Percentiles rank a stretch among this genome's conserved stretches.
Conservation (phyloP, 2,113 vertebrate genomes). For the Octodon degus region DNA sequence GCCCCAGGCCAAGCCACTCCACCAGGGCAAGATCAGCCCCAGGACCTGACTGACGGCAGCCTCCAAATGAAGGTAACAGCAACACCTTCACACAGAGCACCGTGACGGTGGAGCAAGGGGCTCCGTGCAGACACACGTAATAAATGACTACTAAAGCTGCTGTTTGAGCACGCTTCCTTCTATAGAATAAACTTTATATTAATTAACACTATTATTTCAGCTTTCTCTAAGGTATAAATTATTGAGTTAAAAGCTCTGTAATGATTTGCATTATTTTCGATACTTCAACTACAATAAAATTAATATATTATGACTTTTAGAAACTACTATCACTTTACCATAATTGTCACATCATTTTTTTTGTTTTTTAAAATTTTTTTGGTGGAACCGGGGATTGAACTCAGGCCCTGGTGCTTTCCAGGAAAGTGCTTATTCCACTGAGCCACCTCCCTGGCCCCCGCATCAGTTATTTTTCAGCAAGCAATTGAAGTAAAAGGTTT, state of each 20-base stretch:
- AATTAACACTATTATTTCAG: slow-evolving; percentile 10
- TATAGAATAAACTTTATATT: slow-evolving; percentile 8
- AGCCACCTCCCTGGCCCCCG: no score
- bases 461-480: slow-evolving; percentile 43
- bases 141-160: background rate
- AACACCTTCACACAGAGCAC: background rate
- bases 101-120: background rate
- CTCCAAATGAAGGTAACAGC: background rate
- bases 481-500: background rate
- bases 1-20: background rate
- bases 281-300: slow-evolving; percentile 52
- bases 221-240: slow-evolving; percentile 38
- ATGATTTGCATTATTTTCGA: slow-evolving; percentile 28
- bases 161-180: slow-evolving; percentile 11
- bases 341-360: background rate
- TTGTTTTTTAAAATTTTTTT: no score
- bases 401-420: no score
- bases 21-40: no score
- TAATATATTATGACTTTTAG: background rate
- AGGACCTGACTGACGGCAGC: background rate
- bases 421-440: no score
- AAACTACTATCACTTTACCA: background rate
- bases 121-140: background rate
- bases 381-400: no score
- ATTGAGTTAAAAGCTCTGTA: background rate